Evolutionary conservation across 2,888 invertebrate genomes (phyloP), one percentile per base, ranked within the genome.

Genomic region (Dermolepida albohirtum): DNA sequence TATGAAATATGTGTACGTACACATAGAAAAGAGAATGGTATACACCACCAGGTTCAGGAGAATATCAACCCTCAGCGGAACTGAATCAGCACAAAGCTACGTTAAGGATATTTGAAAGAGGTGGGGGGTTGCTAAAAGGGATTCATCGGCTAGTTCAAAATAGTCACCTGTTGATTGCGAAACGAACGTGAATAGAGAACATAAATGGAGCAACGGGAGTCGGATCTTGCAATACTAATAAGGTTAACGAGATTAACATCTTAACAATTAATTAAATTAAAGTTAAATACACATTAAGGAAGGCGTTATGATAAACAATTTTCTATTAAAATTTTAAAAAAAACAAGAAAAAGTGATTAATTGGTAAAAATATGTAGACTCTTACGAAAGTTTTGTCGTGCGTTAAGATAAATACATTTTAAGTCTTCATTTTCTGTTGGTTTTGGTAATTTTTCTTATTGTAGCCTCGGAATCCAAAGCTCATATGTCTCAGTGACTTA

Each of bases 161-260:
- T 49, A 47, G 49, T 62, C 59, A 62, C 59, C 59, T 62, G 59
- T 62, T 62, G 59, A 62, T 62, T 34, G 47, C 39, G 29, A 49
- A 34, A 62, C 34, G 11, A 29, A 22, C 29, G 34, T 47, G 49
- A 62, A 47, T 47, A 62, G 49, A 17, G 47, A 47, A 47, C 49
- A 49, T 47, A 43, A 47, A 34, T 11, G 43, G 16, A 62, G 29
- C 39, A 47, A 39, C 43, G 39, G 17, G 59, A 17, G n/a, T n/a
- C 22, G 16, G 10, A 49, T 22, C 4, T 16, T 22, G 17, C 16
- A 49, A 49, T 49, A 22, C 17, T 17, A 22, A 10, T 22, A 8
- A 17, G 49, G 6, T 14, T 14, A 34, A 34, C 34, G 6, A 34
- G 34, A 34, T 34, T 34, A 5, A 34, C 10, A 34, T 34, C 8